phyloP scores from a whole-genome alignment of 2,797 vertebrate genomes.

The Eremophila alpestris region DNA sequence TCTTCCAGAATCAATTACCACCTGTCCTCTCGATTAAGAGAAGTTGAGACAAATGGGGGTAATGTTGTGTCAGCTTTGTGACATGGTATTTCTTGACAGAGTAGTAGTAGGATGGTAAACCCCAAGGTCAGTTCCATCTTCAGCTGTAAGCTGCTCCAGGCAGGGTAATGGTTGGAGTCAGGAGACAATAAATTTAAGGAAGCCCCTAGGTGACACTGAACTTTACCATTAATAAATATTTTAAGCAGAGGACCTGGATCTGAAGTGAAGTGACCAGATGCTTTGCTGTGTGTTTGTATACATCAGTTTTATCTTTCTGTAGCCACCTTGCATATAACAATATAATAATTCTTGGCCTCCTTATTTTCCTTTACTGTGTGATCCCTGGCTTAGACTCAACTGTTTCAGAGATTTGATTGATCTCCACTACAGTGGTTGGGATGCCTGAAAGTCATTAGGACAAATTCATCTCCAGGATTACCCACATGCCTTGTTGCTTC shows the following conservation, averaged over 20 bases:
- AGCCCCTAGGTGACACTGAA: neutral
- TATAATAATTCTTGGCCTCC: neutral
- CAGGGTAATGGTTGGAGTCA: neutral
- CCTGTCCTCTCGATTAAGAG: neutral
- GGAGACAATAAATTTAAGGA: neutral
- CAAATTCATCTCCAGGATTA: slow-evolving; percentile 64
- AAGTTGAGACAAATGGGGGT: neutral
- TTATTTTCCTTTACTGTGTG: neutral
- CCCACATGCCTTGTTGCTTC: slow-evolving; percentile 49
- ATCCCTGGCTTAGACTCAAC: neutral
- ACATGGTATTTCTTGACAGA: neutral
- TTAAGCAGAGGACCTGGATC: neutral
- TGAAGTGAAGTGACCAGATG: neutral
- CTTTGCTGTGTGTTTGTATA: neutral
- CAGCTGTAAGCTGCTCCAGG: neutral
- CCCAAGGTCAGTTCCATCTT: neutral
- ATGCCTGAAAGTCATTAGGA: slow-evolving; percentile 47
- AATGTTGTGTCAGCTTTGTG: neutral
- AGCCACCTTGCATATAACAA: neutral
- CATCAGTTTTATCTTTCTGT: neutral
- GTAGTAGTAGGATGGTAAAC: neutral
- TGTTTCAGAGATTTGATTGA: neutral
- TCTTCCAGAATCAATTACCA: neutral
- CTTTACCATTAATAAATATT: neutral
- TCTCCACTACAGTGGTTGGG: neutral